These are phyloP conservation scores for Maniola hyperantus DNA, from an alignment of 2,888 invertebrate genomes.

Conservation along the genomic window DNA sequence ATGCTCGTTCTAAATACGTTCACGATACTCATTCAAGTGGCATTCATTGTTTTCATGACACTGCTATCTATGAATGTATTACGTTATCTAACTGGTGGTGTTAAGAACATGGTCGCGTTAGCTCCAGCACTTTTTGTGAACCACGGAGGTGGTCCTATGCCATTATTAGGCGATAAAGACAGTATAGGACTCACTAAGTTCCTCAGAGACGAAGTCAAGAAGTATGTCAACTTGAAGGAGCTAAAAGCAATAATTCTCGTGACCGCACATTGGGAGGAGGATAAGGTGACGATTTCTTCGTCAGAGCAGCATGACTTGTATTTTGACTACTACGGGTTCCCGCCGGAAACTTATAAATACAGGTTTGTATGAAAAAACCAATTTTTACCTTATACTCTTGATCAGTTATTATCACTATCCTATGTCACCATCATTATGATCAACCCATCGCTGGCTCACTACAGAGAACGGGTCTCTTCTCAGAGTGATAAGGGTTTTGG, in stretches of 20 bases:
- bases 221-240: constrained; percentile 65
- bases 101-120: constrained; percentile 63
- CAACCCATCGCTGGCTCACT: too few species aligned
- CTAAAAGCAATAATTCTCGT: constrained; percentile 72
- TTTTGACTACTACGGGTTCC: constrained; percentile 77
- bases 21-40: constrained; percentile 66
- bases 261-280: constrained; percentile 76
- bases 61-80: constrained; percentile 74
- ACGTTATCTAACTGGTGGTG: constrained; percentile 60
- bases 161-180: constrained; percentile 69
- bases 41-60: constrained; percentile 71
- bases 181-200: constrained; percentile 66
- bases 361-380: constrained; percentile 48
- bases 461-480: too few species aligned
- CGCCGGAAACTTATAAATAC: constrained; percentile 72
- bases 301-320: constrained; percentile 66
- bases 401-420: too few species aligned
- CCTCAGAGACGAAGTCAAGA: constrained; percentile 66
- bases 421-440: too few species aligned
- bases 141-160: constrained; percentile 75
- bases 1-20: constrained; percentile 76
- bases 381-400: too few species aligned
- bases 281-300: constrained; percentile 70
- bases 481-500: too few species aligned
- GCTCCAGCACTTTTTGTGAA: constrained; percentile 76